Evolutionary conservation across 2,113 vertebrate species (phyloP).

Genomic region (Platysteira castanea): DNA sequence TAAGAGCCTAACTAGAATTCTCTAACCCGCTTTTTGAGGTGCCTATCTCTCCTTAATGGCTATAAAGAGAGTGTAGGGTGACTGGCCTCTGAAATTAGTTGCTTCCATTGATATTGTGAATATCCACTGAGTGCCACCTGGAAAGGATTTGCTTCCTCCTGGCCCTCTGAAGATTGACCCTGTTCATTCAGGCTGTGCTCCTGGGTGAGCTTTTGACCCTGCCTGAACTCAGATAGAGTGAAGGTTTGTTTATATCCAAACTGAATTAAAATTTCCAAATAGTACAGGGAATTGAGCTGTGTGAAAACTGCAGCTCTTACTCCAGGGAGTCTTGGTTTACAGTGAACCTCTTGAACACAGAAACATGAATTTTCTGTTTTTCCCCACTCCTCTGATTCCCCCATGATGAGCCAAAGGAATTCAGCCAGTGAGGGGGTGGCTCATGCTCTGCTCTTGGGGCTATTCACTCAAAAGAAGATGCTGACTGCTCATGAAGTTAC

Average conservation of each 20-base stretch:
- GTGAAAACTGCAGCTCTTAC: constrained; percentile 1
- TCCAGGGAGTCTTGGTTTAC: constrained; percentile 38
- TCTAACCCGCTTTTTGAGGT: background rate
- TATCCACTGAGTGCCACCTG: constrained; percentile 1
- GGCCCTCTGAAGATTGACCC: background rate
- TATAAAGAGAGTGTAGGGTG: background rate
- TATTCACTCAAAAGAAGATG: constrained; percentile 10
- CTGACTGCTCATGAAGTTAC: background rate
- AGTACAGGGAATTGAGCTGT: background rate
- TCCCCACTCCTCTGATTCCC: background rate
- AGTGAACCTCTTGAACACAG: background rate
- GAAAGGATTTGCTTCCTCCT: constrained; percentile 13
- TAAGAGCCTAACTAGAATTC: background rate
- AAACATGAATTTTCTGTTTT: constrained; percentile 9
- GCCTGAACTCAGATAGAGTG: constrained; percentile 42
- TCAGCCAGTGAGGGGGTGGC: background rate
- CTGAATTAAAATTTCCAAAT: constrained; percentile 35
- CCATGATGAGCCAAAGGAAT: background rate
- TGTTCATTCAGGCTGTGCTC: background rate
- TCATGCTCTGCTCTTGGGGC: background rate
- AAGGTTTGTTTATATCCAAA: constrained; percentile 48
- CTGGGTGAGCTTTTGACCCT: constrained; percentile 36
- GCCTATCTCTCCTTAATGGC: constrained; percentile 4
- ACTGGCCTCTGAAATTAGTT: constrained; percentile 1
- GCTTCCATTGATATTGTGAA: background rate